Evolutionary conservation across 2,113 vertebrate species (phyloP).

Genomic region (Dolichallabes microphthalmus): DNA sequence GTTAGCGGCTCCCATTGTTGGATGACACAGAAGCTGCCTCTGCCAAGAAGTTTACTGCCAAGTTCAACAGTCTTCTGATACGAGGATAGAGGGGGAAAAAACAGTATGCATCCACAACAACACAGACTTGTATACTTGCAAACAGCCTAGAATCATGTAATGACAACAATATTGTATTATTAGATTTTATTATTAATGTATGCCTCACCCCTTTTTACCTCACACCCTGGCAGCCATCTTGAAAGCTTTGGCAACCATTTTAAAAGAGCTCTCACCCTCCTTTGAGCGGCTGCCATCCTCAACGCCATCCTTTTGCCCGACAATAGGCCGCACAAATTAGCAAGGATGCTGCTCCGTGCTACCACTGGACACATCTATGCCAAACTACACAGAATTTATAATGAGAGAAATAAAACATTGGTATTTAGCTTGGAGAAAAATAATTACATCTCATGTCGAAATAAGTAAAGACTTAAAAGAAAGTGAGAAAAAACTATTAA

Average conservation of each 20-base stretch:
- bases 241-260: slow-evolving; percentile 98
- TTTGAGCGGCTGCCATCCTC: slow-evolving; percentile 78
- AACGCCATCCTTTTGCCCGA: slow-evolving; percentile 70
- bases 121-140: slow-evolving; percentile 45
- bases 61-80: slow-evolving; percentile 79
- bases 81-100: slow-evolving; percentile 38
- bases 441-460: neutral
- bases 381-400: slow-evolving; percentile 2
- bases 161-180: slow-evolving; percentile 49
- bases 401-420: neutral
- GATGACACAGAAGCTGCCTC: slow-evolving; percentile 78
- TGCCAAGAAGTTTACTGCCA: slow-evolving; percentile 87
- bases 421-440: neutral
- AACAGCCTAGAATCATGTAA: slow-evolving; percentile 74
- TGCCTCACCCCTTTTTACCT: slow-evolving; percentile 49
- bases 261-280: slow-evolving; percentile 84
- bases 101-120: slow-evolving; percentile 41
- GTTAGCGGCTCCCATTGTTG: slow-evolving; percentile 86
- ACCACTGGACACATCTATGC: slow-evolving; percentile 33
- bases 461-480: neutral
- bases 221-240: slow-evolving; percentile 95
- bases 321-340: slow-evolving; percentile 72
- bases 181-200: slow-evolving; percentile 52
- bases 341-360: slow-evolving; percentile 61
- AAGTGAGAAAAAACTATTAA: neutral